Base-by-base conservation (phyloP, 2,797 vertebrate genomes). In the Clangula hyemalis region DNA sequence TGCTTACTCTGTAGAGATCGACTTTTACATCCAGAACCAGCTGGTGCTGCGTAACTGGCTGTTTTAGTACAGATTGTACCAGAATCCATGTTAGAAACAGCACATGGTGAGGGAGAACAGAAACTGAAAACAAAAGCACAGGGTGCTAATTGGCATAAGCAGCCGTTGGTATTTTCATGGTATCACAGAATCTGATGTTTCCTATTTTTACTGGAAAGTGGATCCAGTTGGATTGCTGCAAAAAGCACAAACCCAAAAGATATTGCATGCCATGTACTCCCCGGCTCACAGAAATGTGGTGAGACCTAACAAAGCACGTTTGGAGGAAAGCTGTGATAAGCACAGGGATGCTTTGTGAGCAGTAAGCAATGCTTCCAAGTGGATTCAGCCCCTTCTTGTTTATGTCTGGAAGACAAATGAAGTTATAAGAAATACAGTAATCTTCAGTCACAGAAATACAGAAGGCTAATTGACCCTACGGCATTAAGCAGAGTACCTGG, bases 221-320 rank as follows among this genome's bases (percentile, higher is more conserved):
- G 7, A 58, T 92, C 27, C 28, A 49, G 41, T 11, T 17, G 54
- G 12, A 69, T 36, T 45, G 14, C 5, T 74, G 25, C 57, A 84
- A 22, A 51, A 87, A 88, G 49, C 19, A 57, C 22, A 60, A 81
- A 80, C 0, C 17, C 49, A 43, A 38, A 85, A 72, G 61, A 47
- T 1, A 5, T 20, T 15, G 7, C 20, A n/a, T 25, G 27, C 58
- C 66, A 47, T 3, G 2, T 25, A 61, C 11, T 13, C 16, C 8
- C 3, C 8, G 17, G 11, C 51, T 79, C 5, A 32, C 0, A 65
- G 38, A 69, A 87, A 45, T 0, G 0, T 57, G 41, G 25, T 13
- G 17, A 86, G 34, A 66, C 25, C 43, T 64, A 86, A 73, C 6
- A 10, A 80, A 56, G 16, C 22, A 73, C 73, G 17, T 53, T 87